These are phyloP conservation scores for Melipona bicolor DNA, from an alignment of 2,888 invertebrate genomes.

Conservation along the genomic window DNA sequence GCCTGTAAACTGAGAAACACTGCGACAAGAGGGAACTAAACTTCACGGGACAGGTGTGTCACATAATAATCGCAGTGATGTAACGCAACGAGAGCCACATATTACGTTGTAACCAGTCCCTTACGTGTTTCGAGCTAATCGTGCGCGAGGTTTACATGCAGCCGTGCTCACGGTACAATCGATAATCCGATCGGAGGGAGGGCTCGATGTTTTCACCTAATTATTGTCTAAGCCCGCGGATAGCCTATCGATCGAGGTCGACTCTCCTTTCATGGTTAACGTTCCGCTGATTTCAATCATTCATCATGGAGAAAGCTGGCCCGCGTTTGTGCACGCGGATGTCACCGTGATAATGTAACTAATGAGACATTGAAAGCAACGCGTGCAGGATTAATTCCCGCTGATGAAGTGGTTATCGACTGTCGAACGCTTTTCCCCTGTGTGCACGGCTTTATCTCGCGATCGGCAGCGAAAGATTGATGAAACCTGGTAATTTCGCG, in stretches of 20 bases:
- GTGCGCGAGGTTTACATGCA: conserved; percentile 26
- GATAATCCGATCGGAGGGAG: conserved; percentile 46
- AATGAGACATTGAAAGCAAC: conserved; percentile 59
- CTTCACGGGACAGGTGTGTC: conserved; percentile 44
- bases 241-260: conserved; percentile 37
- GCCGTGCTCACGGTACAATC: conserved; percentile 30
- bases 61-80: conserved; percentile 37
- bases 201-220: conserved; percentile 55
- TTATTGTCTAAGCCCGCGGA: conserved; percentile 45
- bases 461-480: conserved; percentile 32
- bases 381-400: conserved; percentile 47
- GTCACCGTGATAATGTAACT: conserved; percentile 59
- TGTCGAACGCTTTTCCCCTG: conserved; percentile 24
- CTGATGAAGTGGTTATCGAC: conserved; percentile 46
- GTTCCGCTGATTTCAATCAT: conserved; percentile 57
- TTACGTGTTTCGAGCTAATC: conserved; percentile 37
- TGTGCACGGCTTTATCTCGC: conserved; percentile 16
- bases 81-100: conserved; percentile 34
- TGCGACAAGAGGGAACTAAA: conserved; percentile 11
- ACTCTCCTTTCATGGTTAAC: conserved; percentile 36
- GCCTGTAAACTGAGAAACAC: conserved; percentile 26
- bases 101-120: conserved; percentile 44
- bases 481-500: conserved; percentile 39
- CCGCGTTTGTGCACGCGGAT: conserved; percentile 30
- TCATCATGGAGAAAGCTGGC: conserved; percentile 45